These are phyloP conservation scores for Scortum barcoo DNA, from an alignment of 2,113 vertebrate genomes.

Conservation along the genomic window DNA sequence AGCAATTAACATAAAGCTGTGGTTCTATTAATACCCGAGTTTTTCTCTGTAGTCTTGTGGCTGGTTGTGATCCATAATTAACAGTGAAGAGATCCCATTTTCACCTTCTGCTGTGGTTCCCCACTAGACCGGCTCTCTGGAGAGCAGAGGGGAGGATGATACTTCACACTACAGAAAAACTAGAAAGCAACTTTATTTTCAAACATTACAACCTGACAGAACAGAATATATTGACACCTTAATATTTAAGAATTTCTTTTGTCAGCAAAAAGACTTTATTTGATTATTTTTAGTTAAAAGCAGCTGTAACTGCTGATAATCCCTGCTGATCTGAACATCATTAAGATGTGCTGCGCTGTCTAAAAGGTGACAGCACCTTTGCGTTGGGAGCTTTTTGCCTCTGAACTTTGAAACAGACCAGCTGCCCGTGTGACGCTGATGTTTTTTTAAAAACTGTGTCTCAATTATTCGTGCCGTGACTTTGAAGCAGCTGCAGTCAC, in stretches of 20 bases:
- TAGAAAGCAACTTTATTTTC: not conserved
- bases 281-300: not conserved
- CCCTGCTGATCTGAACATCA: not conserved
- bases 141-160: slow-evolving; percentile 33
- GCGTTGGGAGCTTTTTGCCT: not conserved
- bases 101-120: slow-evolving; percentile 66
- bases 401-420: not conserved
- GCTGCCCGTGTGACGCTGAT: not conserved
- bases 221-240: not conserved
- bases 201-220: not conserved
- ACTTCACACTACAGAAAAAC: not conserved
- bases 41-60: slow-evolving; percentile 61
- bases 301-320: not conserved
- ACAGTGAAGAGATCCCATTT: slow-evolving; percentile 73
- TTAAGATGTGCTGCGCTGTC: not conserved
- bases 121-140: slow-evolving; percentile 50
- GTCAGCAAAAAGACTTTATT: not conserved
- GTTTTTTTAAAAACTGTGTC: too few species aligned
- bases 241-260: not conserved
- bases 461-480: not conserved
- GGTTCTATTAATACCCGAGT: slow-evolving; percentile 73
- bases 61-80: slow-evolving; percentile 83
- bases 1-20: slow-evolving; percentile 77
- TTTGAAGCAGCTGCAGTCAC: not conserved
- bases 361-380: not conserved